phyloP scores from a whole-genome alignment of 1,140 invertebrate species.

The Protaetia brevitarsis region DNA sequence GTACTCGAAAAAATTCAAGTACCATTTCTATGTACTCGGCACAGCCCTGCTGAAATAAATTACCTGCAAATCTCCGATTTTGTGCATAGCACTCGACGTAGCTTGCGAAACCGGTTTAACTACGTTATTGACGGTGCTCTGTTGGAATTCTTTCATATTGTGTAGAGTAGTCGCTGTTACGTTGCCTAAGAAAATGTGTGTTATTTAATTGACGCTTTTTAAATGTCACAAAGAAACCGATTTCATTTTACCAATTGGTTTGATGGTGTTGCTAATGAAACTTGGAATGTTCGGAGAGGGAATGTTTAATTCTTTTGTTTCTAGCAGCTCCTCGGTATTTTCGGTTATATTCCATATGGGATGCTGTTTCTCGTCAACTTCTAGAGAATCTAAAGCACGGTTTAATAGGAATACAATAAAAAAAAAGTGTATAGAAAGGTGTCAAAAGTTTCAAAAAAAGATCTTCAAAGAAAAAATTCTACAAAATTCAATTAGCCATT shows the following conservation, averaged over 20 bases:
- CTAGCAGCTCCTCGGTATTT: background rate
- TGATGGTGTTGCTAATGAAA: conserved; percentile 3
- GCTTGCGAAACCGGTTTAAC: conserved; percentile 35
- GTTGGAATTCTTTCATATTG: conserved; percentile 54
- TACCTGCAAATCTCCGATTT: conserved; percentile 61
- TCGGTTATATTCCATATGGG: conserved; percentile 19
- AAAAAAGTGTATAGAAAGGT: no score
- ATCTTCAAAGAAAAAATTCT: no score
- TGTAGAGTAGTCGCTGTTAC: conserved; percentile 44
- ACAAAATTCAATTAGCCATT: no score
- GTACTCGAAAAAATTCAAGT: conserved; percentile 30
- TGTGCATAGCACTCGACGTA: conserved; percentile 51
- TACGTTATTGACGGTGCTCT: conserved; percentile 48
- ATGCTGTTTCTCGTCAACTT: conserved; percentile 14
- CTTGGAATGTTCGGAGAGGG: conserved; percentile 19
- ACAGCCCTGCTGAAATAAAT: conserved; percentile 25
- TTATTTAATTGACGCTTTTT: background rate
- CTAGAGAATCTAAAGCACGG: conserved; percentile 19
- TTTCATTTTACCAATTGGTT: conserved; percentile 1
- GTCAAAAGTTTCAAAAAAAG: no score
- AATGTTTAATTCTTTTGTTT: background rate
- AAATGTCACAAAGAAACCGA: background rate
- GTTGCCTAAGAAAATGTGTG: conserved; percentile 33
- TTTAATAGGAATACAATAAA: no score
- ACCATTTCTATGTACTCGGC: background rate